A percentile compares a stretch with the other conserved stretches of the same genome.
Conservation (phyloP, 2,888 invertebrate species). For the Zele albiditarsus region DNA sequence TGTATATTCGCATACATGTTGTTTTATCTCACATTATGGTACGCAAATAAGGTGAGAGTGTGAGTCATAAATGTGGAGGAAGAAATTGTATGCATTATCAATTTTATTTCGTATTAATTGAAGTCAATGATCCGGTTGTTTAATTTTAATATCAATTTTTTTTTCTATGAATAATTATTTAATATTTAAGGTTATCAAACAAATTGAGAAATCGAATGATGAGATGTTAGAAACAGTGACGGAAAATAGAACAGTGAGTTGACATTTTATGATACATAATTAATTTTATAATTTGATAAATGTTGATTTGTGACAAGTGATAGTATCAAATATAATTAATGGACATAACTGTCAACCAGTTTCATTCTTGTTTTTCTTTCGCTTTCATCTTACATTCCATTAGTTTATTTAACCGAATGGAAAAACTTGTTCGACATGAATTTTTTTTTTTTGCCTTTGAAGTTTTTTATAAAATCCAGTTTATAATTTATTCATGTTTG, state of each 20-base stretch:
- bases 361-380: not conserved
- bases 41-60: slow-evolving; percentile 62
- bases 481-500: too few species aligned
- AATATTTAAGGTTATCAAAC: slow-evolving; percentile 58
- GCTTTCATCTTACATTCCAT: not conserved
- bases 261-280: slow-evolving; percentile 22
- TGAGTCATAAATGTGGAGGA: not conserved
- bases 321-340: not conserved
- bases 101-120: too few species aligned
- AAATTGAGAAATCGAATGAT: slow-evolving; percentile 62
- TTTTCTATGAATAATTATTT: slow-evolving; percentile 8
- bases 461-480: too few species aligned
- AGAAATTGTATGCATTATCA: too few species aligned
- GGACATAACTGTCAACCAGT: not conserved
- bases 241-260: slow-evolving; percentile 62
- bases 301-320: not conserved
- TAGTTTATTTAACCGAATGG: not conserved
- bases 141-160: not conserved
- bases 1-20: slow-evolving; percentile 63
- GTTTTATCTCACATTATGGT: slow-evolving; percentile 66
- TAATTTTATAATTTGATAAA: slow-evolving; percentile 13
- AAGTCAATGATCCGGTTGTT: too few species aligned
- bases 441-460: not conserved
- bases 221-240: slow-evolving; percentile 58
- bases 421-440: not conserved